Evolutionary conservation across 1,140 invertebrate genomes (phyloP), one percentile per base, ranked within the genome.

Genomic region (Caenorhabditis tropicalis): DNA sequence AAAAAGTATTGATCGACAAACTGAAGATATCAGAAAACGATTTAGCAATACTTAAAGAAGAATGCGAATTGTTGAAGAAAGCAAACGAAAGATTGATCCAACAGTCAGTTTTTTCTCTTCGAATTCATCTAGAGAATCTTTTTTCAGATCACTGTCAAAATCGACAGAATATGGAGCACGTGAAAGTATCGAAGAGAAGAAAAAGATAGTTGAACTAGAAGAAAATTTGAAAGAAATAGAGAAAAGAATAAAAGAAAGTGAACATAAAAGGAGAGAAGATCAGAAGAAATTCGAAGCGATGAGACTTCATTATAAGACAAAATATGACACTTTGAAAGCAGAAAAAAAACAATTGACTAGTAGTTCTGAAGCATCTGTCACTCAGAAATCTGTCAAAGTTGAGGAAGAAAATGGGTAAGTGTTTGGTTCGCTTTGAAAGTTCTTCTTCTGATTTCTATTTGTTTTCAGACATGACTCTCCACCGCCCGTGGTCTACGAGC

Each of bases 71-170:
- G 51, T n/a, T 89, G 27, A 86, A 84, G 48, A 56, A 36, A 27
- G 87, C 89, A 43, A 85, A 89, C 81, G 86, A 89, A 27, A 24
- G 87, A 43, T 60, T 89, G 15, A 82, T 89, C 15, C 24, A 79
- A 48, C 80, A 56, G 53, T 43, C 16, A 0, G 24, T n/a, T 31
- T 2, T 53, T 19, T 81, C 15, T n/a, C n/a, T n/a, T n/a, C n/a
- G n/a, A n/a, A n/a, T 51, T 51, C 9, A n/a, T 9, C 27, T 24
- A 15, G 3, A 33, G 7, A 53, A 51, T 29, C 43, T 21, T 27
- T 31, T 56, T 39, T 33, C 51, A 49, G 81, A 82, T 36, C 48
- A 19, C 29, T 60, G 19, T 65, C 56, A 4, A 36, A 58, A 83
- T 48, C 51, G 21, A 48, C 36, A 24, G 58, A 81, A 21, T 51